Base-by-base conservation (phyloP, 2,797 vertebrate species). In the Myiothlypis chrysogaster region DNA sequence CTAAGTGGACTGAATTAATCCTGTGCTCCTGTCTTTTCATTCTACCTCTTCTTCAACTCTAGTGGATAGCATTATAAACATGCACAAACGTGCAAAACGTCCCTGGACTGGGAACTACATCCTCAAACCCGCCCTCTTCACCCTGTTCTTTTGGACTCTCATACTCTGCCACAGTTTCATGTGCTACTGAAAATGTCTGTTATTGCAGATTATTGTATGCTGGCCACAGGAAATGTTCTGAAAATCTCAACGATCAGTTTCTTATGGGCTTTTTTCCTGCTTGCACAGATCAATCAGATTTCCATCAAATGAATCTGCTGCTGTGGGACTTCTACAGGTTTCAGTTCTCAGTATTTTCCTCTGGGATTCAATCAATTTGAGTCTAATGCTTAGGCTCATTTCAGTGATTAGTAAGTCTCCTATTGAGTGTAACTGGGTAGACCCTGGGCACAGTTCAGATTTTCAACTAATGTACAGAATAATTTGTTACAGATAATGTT, bases 251-350 rank as follows among this genome's bases (percentile, higher is more conserved):
- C 20, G 24, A 64, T 59, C 50, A 59, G 27, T 75, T 83, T 73
- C 37, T 64, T 59, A n/a, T 7, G 8, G 59, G 32, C 43, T 75
- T 41, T 82, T 80, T 94, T 53, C 53, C 82, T 93, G 46, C 79
- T 92, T 39, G 53, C n/a, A 50, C 32, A 30, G 72, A 89, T 83
- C 80, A 77, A 71, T 87, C 60, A 63, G 61, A 81, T 93, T 91
- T 92, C 77, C 61, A 90, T 90, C 81, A 86, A 68, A 85, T 49
- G 37, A 94, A 95, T 56, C 39, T 1, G 3, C 63, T 87, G 69
- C 81, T 64, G 12, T 64, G 65, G 59, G 60, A 78, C 25, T 95
- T 78, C 34, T 39, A 35, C 39, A 46, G 61, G 57, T 93, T 92
- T 85, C 57, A 76, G 39, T 91, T 80, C 55, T 72, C 30, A 39